Evolutionary conservation across 37 sponge, comb jelly and placozoan species (phyloP), one percentile per base, ranked within the genome.

Genomic region (Hormiphora californensis): DNA sequence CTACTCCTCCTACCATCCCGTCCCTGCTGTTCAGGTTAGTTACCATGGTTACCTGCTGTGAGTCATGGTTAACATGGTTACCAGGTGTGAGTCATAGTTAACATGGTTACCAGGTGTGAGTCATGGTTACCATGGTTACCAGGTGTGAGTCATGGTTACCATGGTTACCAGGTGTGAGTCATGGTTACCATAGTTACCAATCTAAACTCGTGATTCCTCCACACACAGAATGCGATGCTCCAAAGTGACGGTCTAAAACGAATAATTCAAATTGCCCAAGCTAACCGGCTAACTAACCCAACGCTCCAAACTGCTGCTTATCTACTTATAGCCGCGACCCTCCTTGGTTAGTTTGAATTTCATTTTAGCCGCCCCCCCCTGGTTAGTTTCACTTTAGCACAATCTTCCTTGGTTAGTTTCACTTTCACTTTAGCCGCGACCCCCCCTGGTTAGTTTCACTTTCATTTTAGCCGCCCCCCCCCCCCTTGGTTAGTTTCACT

Each of bases 251-350:
- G 81, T 28, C 81, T 73, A 28, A 46, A 40, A 3, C 40, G 43
- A 30, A 11, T 73, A 28, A 36, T 73, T 3, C 43, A 41, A 30
- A 41, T 73, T 19, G 81, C 81, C 3, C 32, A 73, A 43, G 43
- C 81, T 3, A 73, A 46, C 81, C 12, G 38, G 46, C 23, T 73
- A 23, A 73, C 35, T 28, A 73, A 46, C 43, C 28, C 81, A 4
- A 41, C 27, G 4, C 81, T 73, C 28, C 81, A 73, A 46, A 73
- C 46, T 40, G 81, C 81, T 40, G 43, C 81, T 12, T 73, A 43
- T 46, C 81, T 73, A 1, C 81, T 73, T 28, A 73, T 73, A 22
- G 81, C 81, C 22, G 32, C 81, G 21, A 39, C 35, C 12, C 25
- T 73, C 17, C 81, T 73, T 4, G 81, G 81, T 73, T 9, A 40